Base-by-base conservation (phyloP, 2,888 invertebrate species). In the Drosophila recens region DNA sequence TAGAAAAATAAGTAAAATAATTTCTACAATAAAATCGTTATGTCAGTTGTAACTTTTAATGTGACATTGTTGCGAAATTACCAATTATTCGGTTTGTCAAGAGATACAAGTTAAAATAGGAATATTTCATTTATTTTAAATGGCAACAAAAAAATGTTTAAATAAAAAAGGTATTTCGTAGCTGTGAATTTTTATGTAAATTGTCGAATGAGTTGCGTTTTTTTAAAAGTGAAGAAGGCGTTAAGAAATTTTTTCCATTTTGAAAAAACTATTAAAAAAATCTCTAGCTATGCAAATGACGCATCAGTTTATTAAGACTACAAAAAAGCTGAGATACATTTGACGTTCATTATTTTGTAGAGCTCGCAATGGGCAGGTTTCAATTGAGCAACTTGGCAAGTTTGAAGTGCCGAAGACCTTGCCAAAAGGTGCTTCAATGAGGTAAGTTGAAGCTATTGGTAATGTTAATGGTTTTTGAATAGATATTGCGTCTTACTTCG, bases 211-310 rank as follows among this genome's bases (percentile, higher is more conserved):
- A 46, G 45, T 51, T 30, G 54, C 23, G 38, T 2, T 27, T 59
- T 62, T 42, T 62, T 40, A 40, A 45, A 20, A 54, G 46, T 38
- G 34, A 15, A 43, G 33, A 54, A 70, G 43, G 43, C 46, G 27
- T 52, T 10, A 52, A 40, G 36, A 8, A 43, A 8, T 49, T 69
- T n/a, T 34, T n/a, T 51, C 52, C 36, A 34, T n/a, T 67, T 67
- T 34, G n/a, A 20, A 40, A 20, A 20, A 42, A 17, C 52, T 23
- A 51, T 46, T 8, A 48, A 49, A 61, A 51, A 15, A 49, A 27
- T 36, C 40, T 20, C 1, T 27, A n/a, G 38, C n/a, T 63, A 34
- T 67, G 51, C 6, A 63, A 67, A 81, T 87, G 82, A 84, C 76
- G 57, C 79, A 76, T 67, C 69, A 78, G n/a, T 49, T 58, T 56